A percentile compares a stretch with the other conserved stretches of the same genome.
Conservation (phyloP, 2,797 vertebrate species). For the Luscinia luscinia region DNA sequence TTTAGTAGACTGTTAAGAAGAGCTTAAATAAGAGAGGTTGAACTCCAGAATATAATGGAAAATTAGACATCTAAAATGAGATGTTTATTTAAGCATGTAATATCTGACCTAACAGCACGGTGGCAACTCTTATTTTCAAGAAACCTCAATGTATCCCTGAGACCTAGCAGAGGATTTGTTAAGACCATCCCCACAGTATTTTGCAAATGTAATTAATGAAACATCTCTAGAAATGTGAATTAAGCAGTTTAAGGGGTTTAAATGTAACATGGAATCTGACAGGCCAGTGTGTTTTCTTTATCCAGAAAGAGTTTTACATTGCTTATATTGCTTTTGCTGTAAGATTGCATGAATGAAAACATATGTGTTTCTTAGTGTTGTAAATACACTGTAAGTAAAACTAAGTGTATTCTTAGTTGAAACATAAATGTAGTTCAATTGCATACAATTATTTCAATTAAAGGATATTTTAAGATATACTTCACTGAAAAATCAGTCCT, state of each 20-base stretch:
- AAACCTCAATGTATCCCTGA: not conserved
- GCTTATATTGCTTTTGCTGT: not conserved
- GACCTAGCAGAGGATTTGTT: not conserved
- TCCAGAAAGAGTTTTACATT: not conserved
- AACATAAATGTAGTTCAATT: no score
- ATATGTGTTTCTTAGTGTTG: not conserved
- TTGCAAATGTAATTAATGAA: slow-evolving; percentile 55
- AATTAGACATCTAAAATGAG: slow-evolving; percentile 3
- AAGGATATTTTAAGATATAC: not conserved
- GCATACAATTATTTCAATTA: not conserved
- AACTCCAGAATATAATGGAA: slow-evolving; percentile 23
- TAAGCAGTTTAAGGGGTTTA: not conserved
- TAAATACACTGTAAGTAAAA: not conserved
- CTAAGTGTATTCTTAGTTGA: not conserved
- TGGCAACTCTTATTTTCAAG: not conserved
- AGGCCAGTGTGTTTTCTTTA: slow-evolving; percentile 33
- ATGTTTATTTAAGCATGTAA: not conserved
- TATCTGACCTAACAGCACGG: not conserved
- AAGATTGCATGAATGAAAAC: not conserved
- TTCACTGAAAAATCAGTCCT: not conserved
- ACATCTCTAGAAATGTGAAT: slow-evolving; percentile 10
- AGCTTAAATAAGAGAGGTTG: not conserved
- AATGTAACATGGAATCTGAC: slow-evolving; percentile 28
- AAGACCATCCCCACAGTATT: slow-evolving; percentile 34
- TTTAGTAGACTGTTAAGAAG: slow-evolving; percentile 8